Evolutionary conservation across 2,797 vertebrate species (phyloP).

Genomic region (Peromyscus eremicus): DNA sequence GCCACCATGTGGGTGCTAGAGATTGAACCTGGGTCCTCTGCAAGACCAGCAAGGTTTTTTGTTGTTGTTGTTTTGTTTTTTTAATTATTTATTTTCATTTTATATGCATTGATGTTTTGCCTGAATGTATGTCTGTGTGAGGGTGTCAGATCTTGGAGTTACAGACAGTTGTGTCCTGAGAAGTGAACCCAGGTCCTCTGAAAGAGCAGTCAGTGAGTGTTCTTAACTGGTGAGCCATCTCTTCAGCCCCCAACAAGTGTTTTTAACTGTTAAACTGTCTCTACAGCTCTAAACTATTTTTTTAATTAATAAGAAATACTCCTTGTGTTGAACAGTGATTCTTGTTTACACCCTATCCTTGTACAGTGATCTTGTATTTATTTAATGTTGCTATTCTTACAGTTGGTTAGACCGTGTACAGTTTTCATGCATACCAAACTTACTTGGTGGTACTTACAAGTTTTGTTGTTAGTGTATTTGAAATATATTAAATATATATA

Average conservation of each 20-base stretch:
- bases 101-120: no score
- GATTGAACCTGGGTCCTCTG: not conserved
- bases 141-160: not conserved
- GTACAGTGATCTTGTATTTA: constrained; percentile 15
- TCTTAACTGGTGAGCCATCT: not conserved
- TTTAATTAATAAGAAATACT: constrained; percentile 3
- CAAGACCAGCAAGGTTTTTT: not conserved
- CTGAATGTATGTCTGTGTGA: not conserved
- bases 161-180: not conserved
- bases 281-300: not conserved
- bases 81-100: no score
- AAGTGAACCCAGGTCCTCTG: not conserved
- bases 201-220: no score
- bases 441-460: not conserved
- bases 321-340: no score
- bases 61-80: no score
- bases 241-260: not conserved
- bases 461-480: constrained; percentile 46
- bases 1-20: not conserved
- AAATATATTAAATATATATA: constrained; percentile 14
- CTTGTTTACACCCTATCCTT: not conserved
- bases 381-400: not conserved
- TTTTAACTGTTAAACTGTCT: not conserved
- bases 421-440: not conserved
- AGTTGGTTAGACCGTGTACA: not conserved